These are phyloP conservation scores for Ericerus pela DNA, from an alignment of 1,140 invertebrate genomes.

Conservation along the genomic window DNA sequence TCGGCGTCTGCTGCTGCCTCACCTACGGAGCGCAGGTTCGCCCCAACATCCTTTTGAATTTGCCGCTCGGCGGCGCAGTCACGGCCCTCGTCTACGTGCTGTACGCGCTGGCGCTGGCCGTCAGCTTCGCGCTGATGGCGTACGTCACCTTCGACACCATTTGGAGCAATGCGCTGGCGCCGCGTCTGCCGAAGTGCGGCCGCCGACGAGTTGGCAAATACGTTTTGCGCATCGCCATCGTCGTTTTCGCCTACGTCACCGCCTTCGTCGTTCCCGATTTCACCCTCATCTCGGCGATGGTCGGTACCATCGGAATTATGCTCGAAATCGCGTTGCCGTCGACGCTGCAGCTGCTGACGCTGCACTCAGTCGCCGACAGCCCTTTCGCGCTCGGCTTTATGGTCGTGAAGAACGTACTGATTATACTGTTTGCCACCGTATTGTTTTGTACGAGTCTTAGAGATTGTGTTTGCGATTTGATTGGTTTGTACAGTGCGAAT, in stretches of 20 bases:
- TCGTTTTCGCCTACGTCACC: not conserved
- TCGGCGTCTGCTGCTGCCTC: conserved; percentile 39
- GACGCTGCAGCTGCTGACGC: too few species aligned
- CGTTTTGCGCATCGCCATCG: not conserved
- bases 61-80: conserved; percentile 21
- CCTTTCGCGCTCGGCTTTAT: too few species aligned
- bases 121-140: conserved; percentile 43
- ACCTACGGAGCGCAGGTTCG: conserved; percentile 33
- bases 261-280: conserved; percentile 14
- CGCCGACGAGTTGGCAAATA: not conserved
- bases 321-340: not conserved
- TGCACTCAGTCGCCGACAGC: too few species aligned
- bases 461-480: too few species aligned
- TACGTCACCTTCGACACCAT: conserved; percentile 46
- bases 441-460: too few species aligned
- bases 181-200: not conserved
- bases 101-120: conserved; percentile 35
- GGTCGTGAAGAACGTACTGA: too few species aligned
- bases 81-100: not conserved
- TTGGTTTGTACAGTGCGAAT: too few species aligned
- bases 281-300: conserved; percentile 13
- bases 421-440: too few species aligned
- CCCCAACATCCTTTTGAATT: conserved; percentile 30
- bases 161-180: conserved; percentile 26
- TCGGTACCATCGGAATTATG: conserved; percentile 11